phyloP scores from a whole-genome alignment of 1,140 invertebrate species.

The Rhagoletis pomonella region DNA sequence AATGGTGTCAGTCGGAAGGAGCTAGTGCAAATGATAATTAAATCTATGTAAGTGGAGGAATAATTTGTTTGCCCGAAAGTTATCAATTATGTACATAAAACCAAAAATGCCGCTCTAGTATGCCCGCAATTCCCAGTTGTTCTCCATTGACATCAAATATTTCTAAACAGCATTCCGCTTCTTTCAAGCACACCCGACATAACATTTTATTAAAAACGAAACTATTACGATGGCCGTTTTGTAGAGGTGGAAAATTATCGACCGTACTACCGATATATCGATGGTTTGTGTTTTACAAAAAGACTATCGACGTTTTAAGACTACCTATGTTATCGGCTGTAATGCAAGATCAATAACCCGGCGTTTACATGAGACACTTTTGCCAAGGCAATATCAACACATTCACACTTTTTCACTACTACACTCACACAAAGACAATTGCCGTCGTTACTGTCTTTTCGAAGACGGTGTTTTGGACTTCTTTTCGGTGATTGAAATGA shows the following conservation, averaged over 20 bases:
- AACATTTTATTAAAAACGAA: conserved; percentile 52
- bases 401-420: too few species aligned
- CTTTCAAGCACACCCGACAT: conserved; percentile 52
- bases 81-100: conserved; percentile 62
- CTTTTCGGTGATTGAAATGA: too few species aligned
- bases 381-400: too few species aligned
- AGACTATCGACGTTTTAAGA: background rate
- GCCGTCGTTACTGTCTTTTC: too few species aligned
- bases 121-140: conserved; percentile 62
- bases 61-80: background rate
- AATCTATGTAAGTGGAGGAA: background rate
- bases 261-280: too few species aligned
- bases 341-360: too few species aligned
- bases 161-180: conserved; percentile 29
- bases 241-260: background rate
- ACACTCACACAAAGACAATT: too few species aligned
- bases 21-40: background rate
- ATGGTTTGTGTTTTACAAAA: background rate
- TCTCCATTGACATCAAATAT: conserved; percentile 57
- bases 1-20: conserved; percentile 56
- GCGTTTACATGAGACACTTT: too few species aligned
- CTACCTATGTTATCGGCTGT: background rate
- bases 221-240: background rate
- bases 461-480: too few species aligned
- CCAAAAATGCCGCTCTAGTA: conserved; percentile 70